Conservation (phyloP, 2,113 vertebrate species). For the Mungos mungo region DNA sequence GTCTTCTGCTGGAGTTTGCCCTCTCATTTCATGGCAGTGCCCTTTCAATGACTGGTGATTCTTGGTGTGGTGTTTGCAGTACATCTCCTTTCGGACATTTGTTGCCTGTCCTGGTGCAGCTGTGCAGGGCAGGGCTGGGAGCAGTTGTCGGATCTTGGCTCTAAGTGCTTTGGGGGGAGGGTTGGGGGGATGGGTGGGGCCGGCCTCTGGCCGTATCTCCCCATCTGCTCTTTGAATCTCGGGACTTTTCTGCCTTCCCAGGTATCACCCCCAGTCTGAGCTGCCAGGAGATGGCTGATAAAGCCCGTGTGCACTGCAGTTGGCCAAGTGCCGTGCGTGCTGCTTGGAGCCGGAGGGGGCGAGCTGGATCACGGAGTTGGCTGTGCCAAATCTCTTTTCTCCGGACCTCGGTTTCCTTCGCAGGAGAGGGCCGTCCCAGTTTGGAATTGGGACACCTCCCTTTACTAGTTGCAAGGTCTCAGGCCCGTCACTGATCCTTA, state of each 20-base stretch:
- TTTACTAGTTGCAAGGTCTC: not conserved
- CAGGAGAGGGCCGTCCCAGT: not conserved
- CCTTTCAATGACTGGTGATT: not conserved
- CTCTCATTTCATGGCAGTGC: not conserved
- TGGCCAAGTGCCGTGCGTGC: not conserved
- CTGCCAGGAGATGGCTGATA: conserved; percentile 12
- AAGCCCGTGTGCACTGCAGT: too few species aligned
- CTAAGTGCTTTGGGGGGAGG: not conserved
- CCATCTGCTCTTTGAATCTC: not conserved
- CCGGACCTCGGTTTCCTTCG: not conserved
- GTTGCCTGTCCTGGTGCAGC: conserved; percentile 3
- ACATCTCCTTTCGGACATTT: not conserved
- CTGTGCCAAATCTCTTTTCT: not conserved
- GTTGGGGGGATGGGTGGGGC: not conserved
- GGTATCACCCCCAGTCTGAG: not conserved
- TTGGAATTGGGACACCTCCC: not conserved
- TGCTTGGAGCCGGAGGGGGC: not conserved
- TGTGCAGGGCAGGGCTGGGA: conserved; percentile 17
- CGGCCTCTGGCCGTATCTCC: not conserved
- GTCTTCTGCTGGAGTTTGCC: not conserved
- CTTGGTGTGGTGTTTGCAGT: not conserved
- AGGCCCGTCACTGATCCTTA: not conserved
- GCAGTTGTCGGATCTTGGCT: conserved; percentile 44
- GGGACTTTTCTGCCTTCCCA: not conserved
- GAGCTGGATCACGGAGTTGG: not conserved